A percentile compares a stretch with the other conserved stretches of the same genome.
Conservation (phyloP, 1,140 invertebrate species). For the Listronotus oregonensis region DNA sequence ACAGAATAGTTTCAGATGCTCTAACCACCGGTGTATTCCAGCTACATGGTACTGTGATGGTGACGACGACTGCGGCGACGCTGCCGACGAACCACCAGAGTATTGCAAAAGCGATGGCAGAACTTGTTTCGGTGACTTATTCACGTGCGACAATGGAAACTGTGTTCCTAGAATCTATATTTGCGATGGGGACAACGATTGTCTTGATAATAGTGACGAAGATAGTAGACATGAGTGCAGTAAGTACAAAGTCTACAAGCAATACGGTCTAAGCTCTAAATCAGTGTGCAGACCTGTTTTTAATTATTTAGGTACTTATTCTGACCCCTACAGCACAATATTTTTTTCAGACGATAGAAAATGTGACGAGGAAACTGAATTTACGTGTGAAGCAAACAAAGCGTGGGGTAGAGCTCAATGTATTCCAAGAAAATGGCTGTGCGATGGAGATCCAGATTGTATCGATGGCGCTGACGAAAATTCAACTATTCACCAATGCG, state of each 20-base stretch:
- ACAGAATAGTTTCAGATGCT: conserved; percentile 86
- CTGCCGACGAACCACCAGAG: conserved; percentile 86
- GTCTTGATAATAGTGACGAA: conserved; percentile 90
- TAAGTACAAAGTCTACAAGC: conserved; percentile 58
- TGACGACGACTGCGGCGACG: conserved; percentile 88
- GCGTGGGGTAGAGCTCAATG: conserved; percentile 90
- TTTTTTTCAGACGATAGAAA: conserved; percentile 74
- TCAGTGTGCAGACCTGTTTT: too few species aligned
- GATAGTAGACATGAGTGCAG: conserved; percentile 89
- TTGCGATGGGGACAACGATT: conserved; percentile 97
- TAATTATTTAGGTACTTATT: too few species aligned
- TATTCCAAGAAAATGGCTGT: conserved; percentile 92
- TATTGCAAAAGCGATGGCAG: conserved; percentile 93
- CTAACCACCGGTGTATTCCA: conserved; percentile 85
- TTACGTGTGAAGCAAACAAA: conserved; percentile 88
- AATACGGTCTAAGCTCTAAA: too few species aligned
- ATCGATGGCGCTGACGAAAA: conserved; percentile 97
- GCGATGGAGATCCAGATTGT: conserved; percentile 95
- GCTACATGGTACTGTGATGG: conserved; percentile 89
- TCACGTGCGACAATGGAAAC: conserved; percentile 95
- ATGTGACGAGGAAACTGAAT: conserved; percentile 90
- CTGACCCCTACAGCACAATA: too few species aligned
- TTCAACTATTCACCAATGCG: conserved; percentile 78
- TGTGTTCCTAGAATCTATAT: conserved; percentile 96
- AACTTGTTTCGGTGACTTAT: conserved; percentile 93